A percentile compares a stretch with the other conserved stretches of the same genome.
phyloP scores from a whole-genome alignment of 2,888 invertebrate species.

The Eledona agricola region DNA sequence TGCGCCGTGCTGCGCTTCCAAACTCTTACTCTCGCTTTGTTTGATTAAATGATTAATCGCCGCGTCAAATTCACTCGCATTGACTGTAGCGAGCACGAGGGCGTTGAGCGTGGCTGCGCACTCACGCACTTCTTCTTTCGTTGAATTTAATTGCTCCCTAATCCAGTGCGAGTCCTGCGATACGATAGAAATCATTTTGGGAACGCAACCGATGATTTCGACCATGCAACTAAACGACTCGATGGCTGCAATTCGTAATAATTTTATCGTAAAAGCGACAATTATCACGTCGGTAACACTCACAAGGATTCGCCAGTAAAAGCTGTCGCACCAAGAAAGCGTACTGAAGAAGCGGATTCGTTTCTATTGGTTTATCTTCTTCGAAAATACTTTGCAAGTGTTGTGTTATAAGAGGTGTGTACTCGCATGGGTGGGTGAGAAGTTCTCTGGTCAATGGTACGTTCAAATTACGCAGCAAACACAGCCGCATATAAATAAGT shows the following conservation, averaged over 20 bases:
- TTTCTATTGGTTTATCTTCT: constrained; percentile 60
- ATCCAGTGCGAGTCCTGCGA: constrained; percentile 72
- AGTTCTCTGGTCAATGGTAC: constrained; percentile 65
- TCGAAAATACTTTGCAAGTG: constrained; percentile 55
- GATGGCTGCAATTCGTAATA: constrained; percentile 48
- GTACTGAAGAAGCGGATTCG: constrained; percentile 73
- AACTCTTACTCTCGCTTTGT: constrained; percentile 66
- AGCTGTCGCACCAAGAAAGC: constrained; percentile 72
- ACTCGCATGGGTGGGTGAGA: constrained; percentile 71
- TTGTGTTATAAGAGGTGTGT: constrained; percentile 71
- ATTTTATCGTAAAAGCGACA: constrained; percentile 8
- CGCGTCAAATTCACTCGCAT: constrained; percentile 66
- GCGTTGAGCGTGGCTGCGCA: constrained; percentile 79
- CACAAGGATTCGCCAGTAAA: constrained; percentile 74
- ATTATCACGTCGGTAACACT: constrained; percentile 33
- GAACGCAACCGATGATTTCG: constrained; percentile 85
- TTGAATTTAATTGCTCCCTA: constrained; percentile 69
- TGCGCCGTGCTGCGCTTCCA: constrained; percentile 83
- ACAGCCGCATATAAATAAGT: constrained; percentile 80
- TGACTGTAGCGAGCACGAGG: constrained; percentile 68
- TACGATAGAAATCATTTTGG: constrained; percentile 73
- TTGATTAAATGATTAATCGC: constrained; percentile 68
- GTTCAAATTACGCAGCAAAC: constrained; percentile 73
- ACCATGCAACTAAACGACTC: constrained; percentile 79
- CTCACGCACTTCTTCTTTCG: constrained; percentile 80